These are phyloP conservation scores for Pelosia muscerda DNA, from an alignment of 2,888 invertebrate species.

Conservation along the genomic window DNA sequence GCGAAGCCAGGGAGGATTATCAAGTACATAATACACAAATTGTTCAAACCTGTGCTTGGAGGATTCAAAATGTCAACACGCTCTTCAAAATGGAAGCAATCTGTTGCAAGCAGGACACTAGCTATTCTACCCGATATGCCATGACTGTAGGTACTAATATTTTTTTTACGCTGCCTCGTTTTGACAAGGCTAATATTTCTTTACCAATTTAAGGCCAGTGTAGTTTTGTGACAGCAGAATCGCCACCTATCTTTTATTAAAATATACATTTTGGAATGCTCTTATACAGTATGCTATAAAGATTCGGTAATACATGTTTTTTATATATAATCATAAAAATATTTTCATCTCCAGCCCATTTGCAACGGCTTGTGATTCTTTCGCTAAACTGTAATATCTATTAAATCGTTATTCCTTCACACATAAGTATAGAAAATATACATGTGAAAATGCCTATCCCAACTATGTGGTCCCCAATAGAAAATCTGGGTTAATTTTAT, in stretches of 20 bases:
- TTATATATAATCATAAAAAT: constrained; percentile 32
- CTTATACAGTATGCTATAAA: constrained; percentile 23
- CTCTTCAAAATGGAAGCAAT: too few species aligned
- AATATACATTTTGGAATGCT: constrained; percentile 39
- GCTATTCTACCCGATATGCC: too few species aligned
- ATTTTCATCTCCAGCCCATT: not conserved
- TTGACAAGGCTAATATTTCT: too few species aligned
- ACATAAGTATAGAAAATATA: not conserved
- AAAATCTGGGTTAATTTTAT: constrained; percentile 26
- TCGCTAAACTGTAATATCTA: not conserved
- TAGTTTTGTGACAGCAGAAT: not conserved
- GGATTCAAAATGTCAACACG: too few species aligned
- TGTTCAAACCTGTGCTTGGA: too few species aligned
- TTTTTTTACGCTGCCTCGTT: too few species aligned
- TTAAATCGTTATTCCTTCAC: constrained; percentile 6
- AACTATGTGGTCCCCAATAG: constrained; percentile 62
- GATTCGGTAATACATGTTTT: constrained; percentile 27
- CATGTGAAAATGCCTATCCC: constrained; percentile 47
- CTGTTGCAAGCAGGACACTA: too few species aligned
- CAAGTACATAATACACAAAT: too few species aligned
- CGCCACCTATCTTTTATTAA: constrained; percentile 17
- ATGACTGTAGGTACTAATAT: too few species aligned
- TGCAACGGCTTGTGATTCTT: not conserved
- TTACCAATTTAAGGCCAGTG: not conserved
- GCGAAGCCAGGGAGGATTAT: too few species aligned